Evolutionary conservation across 2,797 vertebrate species (phyloP), one percentile per base, ranked within the genome.

Genomic region (Mallotus villosus): DNA sequence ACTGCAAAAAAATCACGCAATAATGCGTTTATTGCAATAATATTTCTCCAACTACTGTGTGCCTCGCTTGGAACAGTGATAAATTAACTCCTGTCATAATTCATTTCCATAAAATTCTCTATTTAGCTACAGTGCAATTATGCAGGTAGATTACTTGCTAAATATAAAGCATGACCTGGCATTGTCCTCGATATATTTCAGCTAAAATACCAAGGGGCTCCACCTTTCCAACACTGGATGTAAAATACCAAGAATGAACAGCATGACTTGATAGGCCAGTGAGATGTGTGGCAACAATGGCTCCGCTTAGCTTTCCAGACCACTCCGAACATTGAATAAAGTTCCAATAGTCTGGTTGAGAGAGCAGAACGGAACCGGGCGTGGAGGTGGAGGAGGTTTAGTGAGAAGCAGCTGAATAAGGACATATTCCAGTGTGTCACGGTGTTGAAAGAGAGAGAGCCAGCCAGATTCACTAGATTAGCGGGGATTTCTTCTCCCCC

Each of bases 391-490:
- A 24, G 63, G 16, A 46, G 46, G 22, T 46, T 65, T 16, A 27
- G 64, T 25, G 16, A 66, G 34, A 16, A 25, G 17, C 41, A 46
- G 64, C 22, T 51, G 64, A 46, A 66, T 49, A 8, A 46, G 41
- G 41, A 46, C 9, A 46, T 46, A n/a, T n/a, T 55, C 51, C 51
- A 53, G 24, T 8, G 49, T 46, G 24, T 53, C 65, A 53, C 49
- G 29, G 65, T 29, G 19, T 55, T 90, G 88, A 88, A 67, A 63
- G 25, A 68, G 59, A 63, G 63, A 72, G 73, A 75, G 63, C 71
- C 63, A 46, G 66, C 62, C 49, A 80, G 71, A 80, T 89, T 89
- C 82, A 84, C 81, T 90, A 87, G 91, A 91, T 91, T 91, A 92
- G 88, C 85, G 82, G 77, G 85, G 88, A 88, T 91, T 90, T 92